Base-by-base conservation (phyloP, 2,888 invertebrate genomes). In the Zygaena filipendulae region DNA sequence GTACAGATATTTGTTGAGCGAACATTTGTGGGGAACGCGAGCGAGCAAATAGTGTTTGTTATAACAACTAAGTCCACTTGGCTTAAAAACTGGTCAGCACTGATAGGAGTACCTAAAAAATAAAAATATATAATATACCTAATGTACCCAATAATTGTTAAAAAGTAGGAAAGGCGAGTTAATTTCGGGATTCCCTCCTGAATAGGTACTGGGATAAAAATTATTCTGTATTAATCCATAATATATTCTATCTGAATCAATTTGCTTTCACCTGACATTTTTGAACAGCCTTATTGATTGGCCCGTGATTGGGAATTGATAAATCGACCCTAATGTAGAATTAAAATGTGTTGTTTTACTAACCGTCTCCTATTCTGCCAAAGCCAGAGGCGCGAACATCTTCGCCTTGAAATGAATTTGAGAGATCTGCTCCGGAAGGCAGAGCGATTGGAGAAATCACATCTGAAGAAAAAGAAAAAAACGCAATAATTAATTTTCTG, bases 1-100 rank as follows among this genome's bases (percentile, higher is more conserved):
- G 44, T 45, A 30, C 47, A 49, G 20, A 49, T 34, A 23, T 47
- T 42, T 4, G 35, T 29, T 2, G 29, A 23, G 12, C 32, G 40
- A 9, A 44, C 13, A 13, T 39, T 3, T 5, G 27, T 11, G 3
- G 42, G 42, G 37, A 42, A 48, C 7, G 35, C 27, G 2, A 33
- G 3, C 3, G 11, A 21, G 34, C 52, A 52, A 1, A 34, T 31
- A 3, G 4, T 4, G 32, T 49, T 47, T 7, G 36, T 11, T 27
- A 51, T 43, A 2, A 52, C 36, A 4, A 12, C 22, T 16, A 49
- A 23, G 3, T 10, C 13, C 3, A 42, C 48, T 13, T 36, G 28
- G 29, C 37, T 35, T 13, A 47, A 24, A 13, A 22, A 33, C 29
- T 45, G 44, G 19, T 22, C 23, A 14, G 29, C 13, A 5, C 30